A percentile compares a stretch with the other conserved stretches of the same genome.
phyloP scores from a whole-genome alignment of 2,797 vertebrate genomes.

The Cetoscarus ocellatus region DNA sequence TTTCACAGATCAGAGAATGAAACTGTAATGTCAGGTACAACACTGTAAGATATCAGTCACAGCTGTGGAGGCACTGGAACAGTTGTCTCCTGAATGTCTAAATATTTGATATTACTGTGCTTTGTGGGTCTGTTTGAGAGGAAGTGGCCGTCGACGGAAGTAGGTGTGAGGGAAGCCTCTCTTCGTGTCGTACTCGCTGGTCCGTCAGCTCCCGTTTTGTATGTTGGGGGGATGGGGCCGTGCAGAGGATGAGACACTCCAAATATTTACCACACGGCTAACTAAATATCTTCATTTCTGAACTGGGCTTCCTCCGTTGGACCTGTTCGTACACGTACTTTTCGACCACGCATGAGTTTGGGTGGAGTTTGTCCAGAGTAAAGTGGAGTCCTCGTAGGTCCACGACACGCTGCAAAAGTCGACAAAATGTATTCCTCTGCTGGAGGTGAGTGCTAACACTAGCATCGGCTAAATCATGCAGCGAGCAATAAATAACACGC shows the following conservation, averaged over 20 bases:
- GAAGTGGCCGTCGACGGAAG: constrained; percentile 48
- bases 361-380: constrained; percentile 53
- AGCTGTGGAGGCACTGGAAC: too few relatives aligned
- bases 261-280: constrained; percentile 81
- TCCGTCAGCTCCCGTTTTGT: constrained; percentile 71
- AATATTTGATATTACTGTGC: too few relatives aligned
- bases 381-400: constrained; percentile 76
- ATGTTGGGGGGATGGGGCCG: constrained; percentile 87
- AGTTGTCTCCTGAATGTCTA: too few relatives aligned
- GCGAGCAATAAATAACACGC: constrained; percentile 48
- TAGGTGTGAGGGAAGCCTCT: constrained; percentile 7
- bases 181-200: constrained; percentile 31
- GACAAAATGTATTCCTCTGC: constrained; percentile 87
- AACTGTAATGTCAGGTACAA: too few relatives aligned
- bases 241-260: constrained; percentile 82
- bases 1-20: too few relatives aligned
- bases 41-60: too few relatives aligned
- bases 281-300: constrained; percentile 66
- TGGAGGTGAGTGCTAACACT: constrained; percentile 84
- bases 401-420: constrained; percentile 77
- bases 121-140: not conserved
- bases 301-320: constrained; percentile 32
- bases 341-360: constrained; percentile 78
- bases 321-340: constrained; percentile 35
- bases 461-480: constrained; percentile 67